Percentiles rank a stretch among this genome's conserved stretches.
Conservation (phyloP, 2,888 invertebrate species). For the Eilema griseolum region DNA sequence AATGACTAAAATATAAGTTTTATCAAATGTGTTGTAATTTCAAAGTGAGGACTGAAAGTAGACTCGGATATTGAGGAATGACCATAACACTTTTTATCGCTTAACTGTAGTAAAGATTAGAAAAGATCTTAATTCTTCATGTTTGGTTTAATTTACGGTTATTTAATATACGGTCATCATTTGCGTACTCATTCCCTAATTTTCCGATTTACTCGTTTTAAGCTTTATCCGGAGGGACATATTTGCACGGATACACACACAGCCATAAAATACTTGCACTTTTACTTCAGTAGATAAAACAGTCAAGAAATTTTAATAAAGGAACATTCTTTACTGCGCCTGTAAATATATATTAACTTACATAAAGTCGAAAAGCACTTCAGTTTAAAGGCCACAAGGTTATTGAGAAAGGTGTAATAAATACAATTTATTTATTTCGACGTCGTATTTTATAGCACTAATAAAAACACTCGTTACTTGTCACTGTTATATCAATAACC, state of each 20-base stretch:
- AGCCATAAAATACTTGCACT: not conserved
- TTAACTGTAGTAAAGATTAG: no score
- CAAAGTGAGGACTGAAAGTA: not conserved
- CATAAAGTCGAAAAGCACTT: constrained; percentile 22
- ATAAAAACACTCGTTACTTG: constrained; percentile 42
- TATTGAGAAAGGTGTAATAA: constrained; percentile 35
- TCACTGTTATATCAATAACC: constrained; percentile 32
- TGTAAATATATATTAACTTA: constrained; percentile 30
- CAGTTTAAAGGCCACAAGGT: constrained; percentile 30
- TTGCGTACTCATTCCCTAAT: no score
- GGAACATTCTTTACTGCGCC: constrained; percentile 16
- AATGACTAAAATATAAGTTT: not conserved
- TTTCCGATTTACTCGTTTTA: no score
- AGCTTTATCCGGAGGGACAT: no score
- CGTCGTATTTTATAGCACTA: constrained; percentile 29
- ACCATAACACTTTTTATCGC: no score
- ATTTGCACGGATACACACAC: no score
- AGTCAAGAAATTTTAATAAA: constrained; percentile 12
- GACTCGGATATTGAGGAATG: no score
- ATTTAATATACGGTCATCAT: no score
- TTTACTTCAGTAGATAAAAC: not conserved
- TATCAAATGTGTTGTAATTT: not conserved
- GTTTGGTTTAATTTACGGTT: no score
- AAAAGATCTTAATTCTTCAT: no score
- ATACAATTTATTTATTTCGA: constrained; percentile 32